These are phyloP conservation scores for Catharus ustulatus DNA, from an alignment of 2,797 vertebrate species.

Conservation along the genomic window DNA sequence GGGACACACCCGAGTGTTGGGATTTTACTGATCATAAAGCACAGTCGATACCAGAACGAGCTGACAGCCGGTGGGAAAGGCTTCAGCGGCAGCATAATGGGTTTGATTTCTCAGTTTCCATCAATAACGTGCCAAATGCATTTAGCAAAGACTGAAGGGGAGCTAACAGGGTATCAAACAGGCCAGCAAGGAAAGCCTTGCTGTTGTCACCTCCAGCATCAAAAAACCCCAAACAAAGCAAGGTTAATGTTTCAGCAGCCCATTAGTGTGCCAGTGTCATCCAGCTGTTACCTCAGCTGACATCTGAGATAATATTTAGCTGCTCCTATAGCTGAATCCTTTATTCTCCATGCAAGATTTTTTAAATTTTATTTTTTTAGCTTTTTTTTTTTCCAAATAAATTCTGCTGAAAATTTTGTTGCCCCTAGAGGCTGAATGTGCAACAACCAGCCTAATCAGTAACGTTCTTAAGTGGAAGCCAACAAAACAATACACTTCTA, in stretches of 20 bases:
- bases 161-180: conserved; percentile 1
- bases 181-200: not conserved
- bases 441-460: not conserved
- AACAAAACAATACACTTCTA: not conserved
- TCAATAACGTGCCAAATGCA: not conserved
- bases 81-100: conserved; percentile 31
- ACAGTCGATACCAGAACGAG: conserved; percentile 19
- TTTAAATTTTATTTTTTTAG: not conserved
- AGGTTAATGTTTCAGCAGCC: not conserved
- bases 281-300: not conserved
- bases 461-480: not conserved
- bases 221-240: not conserved
- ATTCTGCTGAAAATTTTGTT: not conserved
- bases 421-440: not conserved
- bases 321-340: not conserved
- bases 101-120: conserved; percentile 47
- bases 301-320: not conserved
- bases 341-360: not conserved
- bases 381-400: not conserved
- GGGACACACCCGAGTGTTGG: not conserved
- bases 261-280: not conserved
- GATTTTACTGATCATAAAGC: not conserved
- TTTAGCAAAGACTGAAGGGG: conserved; percentile 20
- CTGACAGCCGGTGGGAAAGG: not conserved
- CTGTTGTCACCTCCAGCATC: not conserved